Evolutionary conservation across 53 echinoderm and acorn worm species (phyloP).

Genomic region (Antedon mediterranea): DNA sequence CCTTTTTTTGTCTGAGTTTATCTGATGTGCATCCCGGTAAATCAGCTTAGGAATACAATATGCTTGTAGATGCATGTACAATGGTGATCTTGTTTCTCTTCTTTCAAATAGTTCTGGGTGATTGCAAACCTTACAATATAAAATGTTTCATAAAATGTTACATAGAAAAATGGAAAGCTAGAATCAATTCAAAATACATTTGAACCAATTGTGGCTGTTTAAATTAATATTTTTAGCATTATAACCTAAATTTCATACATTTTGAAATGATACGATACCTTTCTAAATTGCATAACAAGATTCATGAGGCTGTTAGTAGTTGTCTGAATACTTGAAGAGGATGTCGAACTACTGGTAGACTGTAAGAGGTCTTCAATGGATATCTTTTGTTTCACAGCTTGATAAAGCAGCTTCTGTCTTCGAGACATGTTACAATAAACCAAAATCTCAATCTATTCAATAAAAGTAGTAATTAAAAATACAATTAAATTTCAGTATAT

Average conservation of each 20-base stretch:
- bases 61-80: constrained; percentile 32
- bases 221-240: no score
- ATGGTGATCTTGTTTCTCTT: constrained; percentile 75
- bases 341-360: constrained; percentile 14
- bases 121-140: constrained; percentile 67
- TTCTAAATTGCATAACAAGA: constrained; percentile 98
- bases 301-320: constrained; percentile 93
- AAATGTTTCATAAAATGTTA: not conserved
- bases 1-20: constrained; percentile 24
- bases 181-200: no score
- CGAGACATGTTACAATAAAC: constrained; percentile 90
- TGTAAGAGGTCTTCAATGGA: constrained; percentile 96
- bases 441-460: constrained; percentile 96
- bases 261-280: no score
- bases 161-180: no score
- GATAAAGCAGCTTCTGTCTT: constrained; percentile 71
- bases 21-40: constrained; percentile 40
- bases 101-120: constrained; percentile 98
- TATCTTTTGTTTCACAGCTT: constrained; percentile 88
- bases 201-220: no score
- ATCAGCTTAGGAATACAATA: constrained; percentile 56
- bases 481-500: no score
- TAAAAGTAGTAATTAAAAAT: not conserved
- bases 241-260: no score
- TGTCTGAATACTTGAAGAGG: constrained; percentile 27